Percentiles rank a stretch among this genome's conserved stretches.
phyloP scores from a whole-genome alignment of 2,113 vertebrate species.

The Arothron firmamentum region DNA sequence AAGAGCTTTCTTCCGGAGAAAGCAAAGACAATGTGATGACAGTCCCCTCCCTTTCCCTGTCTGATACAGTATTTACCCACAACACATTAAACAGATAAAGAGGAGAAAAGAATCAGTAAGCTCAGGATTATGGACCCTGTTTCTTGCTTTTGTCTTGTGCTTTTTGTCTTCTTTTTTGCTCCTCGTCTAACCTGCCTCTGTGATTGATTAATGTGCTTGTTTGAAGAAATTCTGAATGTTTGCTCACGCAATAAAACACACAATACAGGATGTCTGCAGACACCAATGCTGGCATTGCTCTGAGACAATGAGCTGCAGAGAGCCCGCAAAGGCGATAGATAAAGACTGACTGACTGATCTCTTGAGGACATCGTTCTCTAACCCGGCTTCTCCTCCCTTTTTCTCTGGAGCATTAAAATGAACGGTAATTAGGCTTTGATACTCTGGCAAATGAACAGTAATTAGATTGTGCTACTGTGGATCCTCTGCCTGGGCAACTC shows the following conservation, averaged over 20 bases:
- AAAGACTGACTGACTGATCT: conserved; percentile 90
- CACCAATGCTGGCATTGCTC: conserved; percentile 11
- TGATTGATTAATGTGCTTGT: conserved; percentile 93
- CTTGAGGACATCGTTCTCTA: conserved; percentile 89
- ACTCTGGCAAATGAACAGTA: conserved; percentile 99
- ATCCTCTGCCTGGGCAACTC: conserved; percentile 90
- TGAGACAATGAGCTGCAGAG: conserved; percentile 48
- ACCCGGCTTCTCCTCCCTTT: conserved; percentile 88
- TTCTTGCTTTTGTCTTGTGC: conserved; percentile 55
- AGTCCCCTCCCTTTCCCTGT: conserved; percentile 78
- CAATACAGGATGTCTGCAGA: conserved; percentile 30
- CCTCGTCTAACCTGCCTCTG: conserved; percentile 77
- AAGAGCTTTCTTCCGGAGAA: conserved; percentile 84
- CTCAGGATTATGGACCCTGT: conserved; percentile 82
- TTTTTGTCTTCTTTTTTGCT: conserved; percentile 37
- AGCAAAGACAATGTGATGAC: conserved; percentile 78
- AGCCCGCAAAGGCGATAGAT: conserved; percentile 79
- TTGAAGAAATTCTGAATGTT: conserved; percentile 89
- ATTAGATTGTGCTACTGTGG: conserved; percentile 97
- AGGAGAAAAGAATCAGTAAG: conserved; percentile 80
- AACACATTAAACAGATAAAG: conserved; percentile 88
- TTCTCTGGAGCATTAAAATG: conserved; percentile 95
- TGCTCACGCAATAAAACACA: conserved; percentile 88
- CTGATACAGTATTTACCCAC: conserved; percentile 93
- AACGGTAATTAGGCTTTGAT: conserved; percentile 99